A percentile compares a stretch with the other conserved stretches of the same genome.
Conservation (phyloP, 2,888 invertebrate genomes). For the Malthinus seriepunctatus region DNA sequence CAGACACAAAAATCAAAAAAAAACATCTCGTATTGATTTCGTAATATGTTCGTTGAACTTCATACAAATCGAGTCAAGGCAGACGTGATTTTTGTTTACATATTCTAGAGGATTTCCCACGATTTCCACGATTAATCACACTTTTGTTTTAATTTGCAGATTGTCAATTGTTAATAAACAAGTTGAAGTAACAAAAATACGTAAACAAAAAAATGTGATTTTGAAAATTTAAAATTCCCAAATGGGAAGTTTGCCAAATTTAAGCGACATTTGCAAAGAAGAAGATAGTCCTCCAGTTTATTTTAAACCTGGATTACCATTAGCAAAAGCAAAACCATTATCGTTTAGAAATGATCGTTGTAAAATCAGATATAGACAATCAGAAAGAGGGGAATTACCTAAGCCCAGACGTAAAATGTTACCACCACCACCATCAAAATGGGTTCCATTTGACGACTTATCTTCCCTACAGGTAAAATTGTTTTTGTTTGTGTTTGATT, state of each 20-base stretch:
- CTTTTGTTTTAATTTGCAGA: no score
- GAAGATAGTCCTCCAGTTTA: conserved; percentile 23
- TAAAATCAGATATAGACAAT: conserved; percentile 24
- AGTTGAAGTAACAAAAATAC: background rate
- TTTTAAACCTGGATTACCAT: conserved; percentile 12
- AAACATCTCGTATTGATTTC: background rate
- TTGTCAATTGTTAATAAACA: background rate
- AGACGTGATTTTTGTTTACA: background rate
- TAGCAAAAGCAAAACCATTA: conserved; percentile 1
- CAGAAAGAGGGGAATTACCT: conserved; percentile 19
- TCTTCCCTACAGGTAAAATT: conserved; percentile 18
- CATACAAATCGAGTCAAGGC: background rate
- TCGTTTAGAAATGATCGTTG: conserved; percentile 18
- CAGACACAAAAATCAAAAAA: background rate
- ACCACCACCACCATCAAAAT: conserved; percentile 12
- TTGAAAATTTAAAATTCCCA: background rate
- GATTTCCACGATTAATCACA: no score
- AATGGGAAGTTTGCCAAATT: conserved; percentile 70
- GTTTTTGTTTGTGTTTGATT: background rate
- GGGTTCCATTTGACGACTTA: conserved; percentile 26
- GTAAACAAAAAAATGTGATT: conserved; percentile 12
- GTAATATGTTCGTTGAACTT: conserved; percentile 3
- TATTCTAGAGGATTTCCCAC: no score
- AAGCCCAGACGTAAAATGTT: conserved; percentile 10
- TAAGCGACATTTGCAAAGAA: conserved; percentile 61